These are phyloP conservation scores for Psittacara wagleri DNA, from an alignment of 2,113 vertebrate species.

Conservation along the genomic window DNA sequence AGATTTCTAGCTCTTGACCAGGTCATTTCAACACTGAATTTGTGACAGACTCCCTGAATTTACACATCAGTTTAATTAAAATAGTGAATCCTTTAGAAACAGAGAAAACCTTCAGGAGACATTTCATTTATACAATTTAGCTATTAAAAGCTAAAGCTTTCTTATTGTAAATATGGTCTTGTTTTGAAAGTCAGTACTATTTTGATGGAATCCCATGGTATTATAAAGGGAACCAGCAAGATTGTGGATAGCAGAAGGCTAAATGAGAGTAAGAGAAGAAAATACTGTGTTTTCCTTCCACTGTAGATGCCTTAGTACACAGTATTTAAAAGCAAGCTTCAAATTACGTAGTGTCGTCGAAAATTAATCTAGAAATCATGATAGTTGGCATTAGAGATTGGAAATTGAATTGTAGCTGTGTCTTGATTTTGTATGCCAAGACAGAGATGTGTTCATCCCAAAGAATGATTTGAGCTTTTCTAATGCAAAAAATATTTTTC, in stretches of 20 bases:
- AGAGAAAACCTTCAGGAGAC: background rate
- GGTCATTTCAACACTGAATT: background rate
- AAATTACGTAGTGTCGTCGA: background rate
- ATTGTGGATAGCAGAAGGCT: background rate
- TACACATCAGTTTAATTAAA: background rate
- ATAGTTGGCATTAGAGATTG: background rate
- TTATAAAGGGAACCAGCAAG: background rate
- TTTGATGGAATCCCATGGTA: background rate
- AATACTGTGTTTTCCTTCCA: fast-evolving
- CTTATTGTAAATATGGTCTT: background rate
- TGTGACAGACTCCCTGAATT: background rate
- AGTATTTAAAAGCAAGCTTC: background rate
- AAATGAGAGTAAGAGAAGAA: background rate
- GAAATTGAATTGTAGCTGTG: background rate
- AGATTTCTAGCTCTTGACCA: background rate
- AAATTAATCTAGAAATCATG: background rate
- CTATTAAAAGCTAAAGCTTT: background rate
- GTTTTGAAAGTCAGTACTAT: background rate
- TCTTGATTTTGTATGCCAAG: background rate
- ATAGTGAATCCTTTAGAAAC: background rate
- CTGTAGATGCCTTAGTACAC: background rate
- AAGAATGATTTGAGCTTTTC: background rate
- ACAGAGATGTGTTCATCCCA: background rate
- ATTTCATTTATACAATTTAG: background rate
- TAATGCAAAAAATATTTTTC: background rate